A percentile compares a stretch with the other conserved stretches of the same genome.
These are phyloP conservation scores for Eristalis intricaria DNA, from an alignment of 2,888 invertebrate species.

Conservation along the genomic window DNA sequence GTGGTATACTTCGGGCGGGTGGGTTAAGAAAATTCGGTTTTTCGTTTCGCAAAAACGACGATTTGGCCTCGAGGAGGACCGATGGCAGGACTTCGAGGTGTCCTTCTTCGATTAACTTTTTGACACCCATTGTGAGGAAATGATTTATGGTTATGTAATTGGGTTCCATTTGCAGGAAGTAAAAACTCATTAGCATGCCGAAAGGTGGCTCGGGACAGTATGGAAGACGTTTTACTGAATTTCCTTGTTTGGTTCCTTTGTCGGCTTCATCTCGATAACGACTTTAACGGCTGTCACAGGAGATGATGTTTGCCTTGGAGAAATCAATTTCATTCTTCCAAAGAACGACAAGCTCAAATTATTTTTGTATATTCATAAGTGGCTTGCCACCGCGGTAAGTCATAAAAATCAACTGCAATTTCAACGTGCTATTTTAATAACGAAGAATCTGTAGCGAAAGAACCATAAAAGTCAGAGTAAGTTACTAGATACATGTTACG, in stretches of 20 bases:
- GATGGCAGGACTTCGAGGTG: not conserved
- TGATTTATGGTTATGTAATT: slow-evolving; percentile 1
- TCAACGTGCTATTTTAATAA: no score
- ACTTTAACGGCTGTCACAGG: not conserved
- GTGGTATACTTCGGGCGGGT: not conserved
- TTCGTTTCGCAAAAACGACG: not conserved
- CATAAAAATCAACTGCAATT: no score
- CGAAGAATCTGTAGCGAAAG: no score
- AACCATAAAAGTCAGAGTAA: no score
- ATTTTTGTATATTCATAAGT: no score
- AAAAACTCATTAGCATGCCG: not conserved
- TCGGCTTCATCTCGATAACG: not conserved
- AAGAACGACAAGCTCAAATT: no score
- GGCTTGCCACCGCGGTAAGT: no score
- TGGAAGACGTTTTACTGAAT: not conserved
- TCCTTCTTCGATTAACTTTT: not conserved
- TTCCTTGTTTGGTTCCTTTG: no score
- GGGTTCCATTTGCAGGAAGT: not conserved
- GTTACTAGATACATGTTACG: no score
- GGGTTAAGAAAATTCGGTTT: not conserved
- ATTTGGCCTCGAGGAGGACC: not conserved
- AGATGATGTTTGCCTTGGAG: no score
- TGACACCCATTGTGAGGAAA: not conserved
- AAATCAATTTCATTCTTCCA: no score
- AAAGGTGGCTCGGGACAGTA: not conserved